phyloP scores from a whole-genome alignment of 2,113 vertebrate species.

The Salvelinus namaycush region DNA sequence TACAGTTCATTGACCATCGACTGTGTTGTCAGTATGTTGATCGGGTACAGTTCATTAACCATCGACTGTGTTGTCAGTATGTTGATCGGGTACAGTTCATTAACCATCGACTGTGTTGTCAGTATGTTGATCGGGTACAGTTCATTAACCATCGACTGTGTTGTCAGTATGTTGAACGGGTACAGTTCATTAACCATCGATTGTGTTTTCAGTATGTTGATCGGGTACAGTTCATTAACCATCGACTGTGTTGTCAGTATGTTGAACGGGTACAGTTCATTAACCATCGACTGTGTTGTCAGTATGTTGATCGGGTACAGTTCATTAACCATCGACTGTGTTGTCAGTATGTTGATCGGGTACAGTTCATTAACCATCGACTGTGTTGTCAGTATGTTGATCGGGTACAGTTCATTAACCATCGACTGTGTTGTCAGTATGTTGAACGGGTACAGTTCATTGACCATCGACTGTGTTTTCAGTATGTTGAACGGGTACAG shows the following conservation, averaged over 20 bases:
- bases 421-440: constrained; percentile 4
- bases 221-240: too few species aligned
- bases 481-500: too few species aligned
- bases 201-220: too few species aligned
- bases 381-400: constrained; percentile 9
- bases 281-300: constrained; percentile 1
- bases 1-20: neutral
- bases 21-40: too few species aligned
- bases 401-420: constrained; percentile 10
- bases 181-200: constrained; percentile 19
- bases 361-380: constrained; percentile 18
- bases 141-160: constrained; percentile 16
- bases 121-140: neutral
- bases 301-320: too few species aligned
- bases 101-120: constrained; percentile 10
- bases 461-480: constrained; percentile 1
- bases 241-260: constrained; percentile 8
- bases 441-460: constrained; percentile 7
- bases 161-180: neutral
- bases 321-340: neutral
- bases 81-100: constrained; percentile 9
- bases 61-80: constrained; percentile 5
- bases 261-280: constrained; percentile 5
- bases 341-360: constrained; percentile 2
- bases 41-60: too few species aligned